Evolutionary conservation across 2,797 vertebrate species (phyloP).

Genomic region (Graptemys geographica): DNA sequence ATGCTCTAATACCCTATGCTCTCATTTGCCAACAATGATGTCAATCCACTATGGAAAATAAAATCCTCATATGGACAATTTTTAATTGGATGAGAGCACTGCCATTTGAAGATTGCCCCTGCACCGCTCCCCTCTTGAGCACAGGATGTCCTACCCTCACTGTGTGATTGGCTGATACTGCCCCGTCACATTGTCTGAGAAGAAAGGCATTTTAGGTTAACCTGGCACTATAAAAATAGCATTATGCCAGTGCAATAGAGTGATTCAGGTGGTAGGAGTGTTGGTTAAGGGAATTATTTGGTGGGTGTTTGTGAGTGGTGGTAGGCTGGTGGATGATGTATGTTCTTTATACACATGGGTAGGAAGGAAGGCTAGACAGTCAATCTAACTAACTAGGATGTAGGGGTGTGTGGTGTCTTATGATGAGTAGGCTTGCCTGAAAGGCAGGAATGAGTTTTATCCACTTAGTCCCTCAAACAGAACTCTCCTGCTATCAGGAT

Average conservation of each 20-base stretch:
- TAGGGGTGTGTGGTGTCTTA: not conserved
- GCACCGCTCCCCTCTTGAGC: not conserved
- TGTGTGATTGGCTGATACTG: not conserved
- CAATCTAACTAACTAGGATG: not conserved
- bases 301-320: not conserved
- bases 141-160: not conserved
- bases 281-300: not conserved
- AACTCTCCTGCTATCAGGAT: not conserved
- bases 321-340: not conserved
- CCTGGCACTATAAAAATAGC: not conserved
- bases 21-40: not conserved
- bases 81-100: not conserved
- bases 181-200: not conserved
- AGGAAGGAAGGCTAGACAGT: not conserved
- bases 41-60: not conserved
- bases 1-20: not conserved
- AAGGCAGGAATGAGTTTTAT: not conserved
- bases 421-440: not conserved
- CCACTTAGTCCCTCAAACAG: not conserved
- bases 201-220: slow-evolving; percentile 18
- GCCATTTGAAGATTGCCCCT: not conserved
- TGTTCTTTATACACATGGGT: not conserved
- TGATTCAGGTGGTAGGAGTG: not conserved
- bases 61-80: not conserved
- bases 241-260: not conserved